Evolutionary conservation across 2,888 invertebrate genomes (phyloP).

Genomic region (Lagria hirta): DNA sequence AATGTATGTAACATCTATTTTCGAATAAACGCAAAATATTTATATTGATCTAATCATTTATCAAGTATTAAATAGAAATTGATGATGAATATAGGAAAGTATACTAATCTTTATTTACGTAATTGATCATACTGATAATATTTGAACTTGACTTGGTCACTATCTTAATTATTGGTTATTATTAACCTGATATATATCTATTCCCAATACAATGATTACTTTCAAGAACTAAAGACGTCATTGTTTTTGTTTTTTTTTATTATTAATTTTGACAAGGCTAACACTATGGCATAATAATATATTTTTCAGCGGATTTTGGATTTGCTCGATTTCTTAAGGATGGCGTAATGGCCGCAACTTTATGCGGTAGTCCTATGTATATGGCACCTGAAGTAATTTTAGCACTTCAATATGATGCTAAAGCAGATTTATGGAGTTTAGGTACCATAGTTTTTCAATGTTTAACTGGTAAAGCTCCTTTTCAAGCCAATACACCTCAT

Average conservation of each 20-base stretch:
- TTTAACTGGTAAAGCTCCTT: conserved; percentile 97
- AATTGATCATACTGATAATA: too few relatives aligned
- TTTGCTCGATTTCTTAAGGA: conserved; percentile 98
- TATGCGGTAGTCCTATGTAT: conserved; percentile 99
- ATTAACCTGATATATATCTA: too few relatives aligned
- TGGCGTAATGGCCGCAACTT: conserved; percentile 98
- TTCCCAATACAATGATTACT: too few relatives aligned
- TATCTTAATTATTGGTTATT: too few relatives aligned
- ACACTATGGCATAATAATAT: not conserved
- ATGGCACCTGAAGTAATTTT: conserved; percentile 99
- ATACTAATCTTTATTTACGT: too few relatives aligned
- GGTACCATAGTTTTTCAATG: conserved; percentile 92
- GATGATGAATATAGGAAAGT: too few relatives aligned
- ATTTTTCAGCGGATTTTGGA: conserved; percentile 89
- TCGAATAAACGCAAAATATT: too few relatives aligned
- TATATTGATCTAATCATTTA: too few relatives aligned
- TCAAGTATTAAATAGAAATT: too few relatives aligned
- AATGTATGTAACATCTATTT: too few relatives aligned
- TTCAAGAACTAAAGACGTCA: too few relatives aligned
- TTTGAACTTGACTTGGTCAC: too few relatives aligned
- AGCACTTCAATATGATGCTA: conserved; percentile 97
- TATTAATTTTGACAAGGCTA: not conserved
- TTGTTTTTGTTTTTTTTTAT: not conserved
- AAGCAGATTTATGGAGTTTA: conserved; percentile 98
- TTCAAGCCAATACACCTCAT: conserved; percentile 96